phyloP scores from a whole-genome alignment of 2,113 vertebrate species.

The Laticauda colubrina region DNA sequence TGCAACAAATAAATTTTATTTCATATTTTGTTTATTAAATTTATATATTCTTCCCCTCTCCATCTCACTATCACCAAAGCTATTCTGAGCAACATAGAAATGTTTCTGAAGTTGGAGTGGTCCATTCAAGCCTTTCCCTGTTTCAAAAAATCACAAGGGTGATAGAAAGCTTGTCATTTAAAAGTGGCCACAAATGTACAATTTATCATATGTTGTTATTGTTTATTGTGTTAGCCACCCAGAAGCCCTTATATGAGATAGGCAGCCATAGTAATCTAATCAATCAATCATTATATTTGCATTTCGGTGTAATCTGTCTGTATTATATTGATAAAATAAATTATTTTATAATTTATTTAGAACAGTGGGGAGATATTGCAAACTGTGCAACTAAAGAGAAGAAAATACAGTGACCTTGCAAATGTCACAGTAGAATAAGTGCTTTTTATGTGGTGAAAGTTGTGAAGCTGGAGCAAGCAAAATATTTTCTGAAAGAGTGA shows the following conservation, averaged over 20 bases:
- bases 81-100: neutral
- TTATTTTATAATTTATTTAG: neutral
- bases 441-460: neutral
- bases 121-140: neutral
- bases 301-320: slow-evolving; percentile 24
- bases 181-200: neutral
- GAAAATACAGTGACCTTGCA: neutral
- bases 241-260: neutral
- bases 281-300: neutral
- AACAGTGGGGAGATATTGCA: neutral
- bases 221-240: neutral
- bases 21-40: too few species aligned
- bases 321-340: neutral
- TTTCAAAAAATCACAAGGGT: neutral
- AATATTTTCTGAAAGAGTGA: neutral
- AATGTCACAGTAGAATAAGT: neutral
- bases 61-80: too few species aligned
- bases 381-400: neutral
- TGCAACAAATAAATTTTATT: neutral
- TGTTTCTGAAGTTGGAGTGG: neutral
- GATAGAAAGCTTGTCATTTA: neutral
- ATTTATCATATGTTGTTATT: neutral
- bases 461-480: neutral
- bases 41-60: too few species aligned
- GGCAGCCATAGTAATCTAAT: neutral